Evolutionary conservation across 1,140 invertebrate species (phyloP).

Genomic region (Drusus annulatus): DNA sequence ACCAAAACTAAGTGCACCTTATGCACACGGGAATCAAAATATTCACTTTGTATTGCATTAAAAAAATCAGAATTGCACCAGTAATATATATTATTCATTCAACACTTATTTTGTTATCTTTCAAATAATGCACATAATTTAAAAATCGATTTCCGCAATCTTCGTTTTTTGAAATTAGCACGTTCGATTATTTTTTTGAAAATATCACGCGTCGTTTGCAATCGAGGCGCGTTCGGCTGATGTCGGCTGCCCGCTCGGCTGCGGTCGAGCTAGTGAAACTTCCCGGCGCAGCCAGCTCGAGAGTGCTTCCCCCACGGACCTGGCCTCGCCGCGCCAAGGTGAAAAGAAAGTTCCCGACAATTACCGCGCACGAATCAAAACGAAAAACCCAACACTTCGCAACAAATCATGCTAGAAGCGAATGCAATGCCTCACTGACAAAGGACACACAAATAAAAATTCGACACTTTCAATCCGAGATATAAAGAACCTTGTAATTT

Average conservation of each 20-base stretch:
- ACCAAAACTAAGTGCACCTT: slow-evolving; percentile 28
- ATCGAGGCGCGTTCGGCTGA: slow-evolving; percentile 27
- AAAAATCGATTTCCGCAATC: slow-evolving; percentile 24
- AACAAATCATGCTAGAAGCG: no score
- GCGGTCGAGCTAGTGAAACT: slow-evolving; percentile 55
- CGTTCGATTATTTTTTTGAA: slow-evolving; percentile 28
- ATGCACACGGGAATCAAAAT: slow-evolving; percentile 17
- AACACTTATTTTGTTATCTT: no score
- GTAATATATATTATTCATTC: neutral
- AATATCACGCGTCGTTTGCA: slow-evolving; percentile 24
- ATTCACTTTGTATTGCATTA: slow-evolving; percentile 31
- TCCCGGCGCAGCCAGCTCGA: neutral
- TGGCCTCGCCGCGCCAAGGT: neutral
- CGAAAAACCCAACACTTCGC: no score
- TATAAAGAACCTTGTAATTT: slow-evolving; percentile 14
- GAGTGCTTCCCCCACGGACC: neutral
- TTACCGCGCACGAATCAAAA: no score
- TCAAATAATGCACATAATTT: slow-evolving; percentile 31
- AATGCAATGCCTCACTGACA: no score
- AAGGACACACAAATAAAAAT: no score
- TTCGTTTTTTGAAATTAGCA: slow-evolving; percentile 40
- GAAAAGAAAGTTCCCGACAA: neutral
- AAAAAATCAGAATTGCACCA: slow-evolving; percentile 19
- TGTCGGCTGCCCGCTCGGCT: slow-evolving; percentile 52
- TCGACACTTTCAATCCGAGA: neutral